phyloP scores from a whole-genome alignment of 2,888 invertebrate genomes.

The Erannis defoliaria region DNA sequence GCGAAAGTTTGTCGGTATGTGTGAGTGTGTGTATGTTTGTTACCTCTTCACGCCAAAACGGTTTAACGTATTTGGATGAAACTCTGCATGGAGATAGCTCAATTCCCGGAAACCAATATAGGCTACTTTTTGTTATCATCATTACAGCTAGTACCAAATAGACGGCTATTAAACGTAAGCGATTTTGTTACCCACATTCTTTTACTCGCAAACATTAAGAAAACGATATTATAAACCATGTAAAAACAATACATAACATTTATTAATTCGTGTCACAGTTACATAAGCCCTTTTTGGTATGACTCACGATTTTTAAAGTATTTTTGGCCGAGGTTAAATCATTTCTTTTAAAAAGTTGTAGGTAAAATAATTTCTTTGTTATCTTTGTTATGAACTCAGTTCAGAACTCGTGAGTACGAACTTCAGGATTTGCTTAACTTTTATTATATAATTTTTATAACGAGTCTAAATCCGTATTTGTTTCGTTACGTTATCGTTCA shows the following conservation, averaged over 20 bases:
- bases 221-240: neutral
- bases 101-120: no score
- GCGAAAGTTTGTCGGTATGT: no score
- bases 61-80: no score
- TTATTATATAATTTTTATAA: neutral
- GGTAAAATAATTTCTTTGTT: neutral
- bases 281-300: neutral
- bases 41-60: no score
- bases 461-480: neutral
- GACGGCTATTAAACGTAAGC: no score
- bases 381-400: neutral
- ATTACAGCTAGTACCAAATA: no score
- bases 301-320: neutral
- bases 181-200: no score
- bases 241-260: neutral
- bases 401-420: neutral
- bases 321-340: neutral
- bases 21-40: no score
- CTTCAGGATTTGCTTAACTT: neutral
- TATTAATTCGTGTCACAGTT: neutral
- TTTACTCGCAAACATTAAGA: no score
- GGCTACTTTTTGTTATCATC: no score
- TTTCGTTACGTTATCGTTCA: neutral
- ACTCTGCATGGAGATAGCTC: no score
- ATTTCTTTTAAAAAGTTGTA: neutral